These are phyloP conservation scores for Neogale vison DNA, from an alignment of 2,113 vertebrate species.

Conservation along the genomic window DNA sequence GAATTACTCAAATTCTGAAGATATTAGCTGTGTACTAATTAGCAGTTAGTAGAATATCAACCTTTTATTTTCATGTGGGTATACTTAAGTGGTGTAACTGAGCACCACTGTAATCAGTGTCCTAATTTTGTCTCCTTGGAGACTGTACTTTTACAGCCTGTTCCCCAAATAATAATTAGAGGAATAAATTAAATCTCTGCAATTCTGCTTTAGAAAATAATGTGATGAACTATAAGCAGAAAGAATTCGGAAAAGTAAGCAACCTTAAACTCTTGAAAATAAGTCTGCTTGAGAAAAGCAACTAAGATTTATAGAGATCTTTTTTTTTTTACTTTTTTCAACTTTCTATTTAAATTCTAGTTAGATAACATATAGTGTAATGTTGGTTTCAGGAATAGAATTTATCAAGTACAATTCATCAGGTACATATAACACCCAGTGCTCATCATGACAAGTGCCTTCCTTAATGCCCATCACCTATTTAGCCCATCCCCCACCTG, in stretches of 20 bases:
- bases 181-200: constrained; percentile 70
- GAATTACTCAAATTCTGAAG: constrained; percentile 61
- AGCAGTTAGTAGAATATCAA: constrained; percentile 66
- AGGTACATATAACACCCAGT: neutral
- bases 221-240: neutral
- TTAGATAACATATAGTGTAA: neutral
- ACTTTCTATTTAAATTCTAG: neutral
- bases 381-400: neutral
- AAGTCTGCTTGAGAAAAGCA: neutral
- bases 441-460: neutral
- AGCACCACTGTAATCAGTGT: constrained; percentile 68
- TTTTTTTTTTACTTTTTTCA: neutral
- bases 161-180: constrained; percentile 75
- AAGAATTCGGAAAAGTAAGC: constrained; percentile 48
- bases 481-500: neutral
- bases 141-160: constrained; percentile 54
- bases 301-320: neutral
- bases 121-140: constrained; percentile 74
- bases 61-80: constrained; percentile 65
- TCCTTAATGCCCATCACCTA: neutral
- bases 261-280: constrained; percentile 27
- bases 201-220: constrained; percentile 67
- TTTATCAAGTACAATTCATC: neutral
- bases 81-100: constrained; percentile 67
- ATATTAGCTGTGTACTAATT: constrained; percentile 69